Base-by-base conservation (phyloP, 2,797 vertebrate genomes). In the Mormyrops attenuatus region DNA sequence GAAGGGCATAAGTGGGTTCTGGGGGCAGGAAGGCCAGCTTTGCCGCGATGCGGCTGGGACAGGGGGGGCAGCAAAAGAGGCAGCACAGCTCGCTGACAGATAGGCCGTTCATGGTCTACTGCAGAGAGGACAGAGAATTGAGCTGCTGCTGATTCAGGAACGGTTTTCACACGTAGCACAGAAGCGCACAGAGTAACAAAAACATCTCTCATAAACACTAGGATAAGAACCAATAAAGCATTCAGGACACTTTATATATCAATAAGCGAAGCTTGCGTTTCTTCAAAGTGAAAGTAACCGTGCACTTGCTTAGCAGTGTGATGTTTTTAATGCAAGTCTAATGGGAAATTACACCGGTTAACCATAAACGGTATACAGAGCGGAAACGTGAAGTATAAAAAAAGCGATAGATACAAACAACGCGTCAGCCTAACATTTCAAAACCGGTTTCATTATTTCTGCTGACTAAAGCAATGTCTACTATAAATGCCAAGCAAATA, bases 1-100 rank as follows among this genome's bases (percentile, higher is more conserved):
- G 93, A 87, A 99, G 93, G 53, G 97, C 93, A 30, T 99, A 99
- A 89, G 98, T 99, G 92, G 98, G 97, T 94, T 98, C 97, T 0
- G 98, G 98, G 3, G 98, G 98, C 91, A 99, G 95, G 95, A 99
- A 99, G 90, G 98, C 98, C 82, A 99, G 94, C 90, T 99, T 99
- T 95, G 98, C 98, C 0, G 98, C 98, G 66, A 99, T 99, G 92
- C 98, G 98, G 93, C 98, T 97, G 0, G 98, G 98, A 94, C 98
- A 97, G 20, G 96, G 96, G 20, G 96, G 98, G 93, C 98, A 99
- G 95, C 98, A 99, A 95, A 99, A 99, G 41, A 99, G 96, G 94
- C 98, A 97, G 94, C 98, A 99, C 92, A 99, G 96, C 90, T 99
- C 98, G 89, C 97, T 97, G 92, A 99, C 95, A 0, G 98, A 98